phyloP scores from a whole-genome alignment of 1,140 invertebrate genomes.

The Drosophila repleta region DNA sequence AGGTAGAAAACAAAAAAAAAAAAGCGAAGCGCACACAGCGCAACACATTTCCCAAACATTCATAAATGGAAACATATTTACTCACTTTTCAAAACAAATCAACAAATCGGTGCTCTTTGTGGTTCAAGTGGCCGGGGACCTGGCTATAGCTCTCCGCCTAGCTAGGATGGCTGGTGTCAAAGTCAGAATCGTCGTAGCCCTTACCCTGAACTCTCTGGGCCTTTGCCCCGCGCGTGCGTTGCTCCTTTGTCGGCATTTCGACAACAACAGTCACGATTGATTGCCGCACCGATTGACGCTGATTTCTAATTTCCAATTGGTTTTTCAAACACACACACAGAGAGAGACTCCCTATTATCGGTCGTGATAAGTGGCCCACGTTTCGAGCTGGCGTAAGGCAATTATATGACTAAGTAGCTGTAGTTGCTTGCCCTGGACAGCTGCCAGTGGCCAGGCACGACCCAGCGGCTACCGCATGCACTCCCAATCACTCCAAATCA shows the following conservation, averaged over 20 bases:
- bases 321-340: conserved; percentile 48
- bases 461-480: conserved; percentile 28
- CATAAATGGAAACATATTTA: conserved; percentile 83
- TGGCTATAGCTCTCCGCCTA: not conserved
- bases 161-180: conserved; percentile 28
- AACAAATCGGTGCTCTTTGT: conserved; percentile 83
- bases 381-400: conserved; percentile 6
- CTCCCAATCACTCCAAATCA: conserved; percentile 5
- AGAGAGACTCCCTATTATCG: conserved; percentile 51
- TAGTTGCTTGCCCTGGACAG: conserved; percentile 64
- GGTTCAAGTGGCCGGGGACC: conserved; percentile 61
- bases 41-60: conserved; percentile 74
- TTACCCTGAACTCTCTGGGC: conserved; percentile 49
- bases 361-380: conserved; percentile 68
- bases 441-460: conserved; percentile 61
- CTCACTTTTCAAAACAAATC: conserved; percentile 82
- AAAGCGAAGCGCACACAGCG: conserved; percentile 31
- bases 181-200: conserved; percentile 26
- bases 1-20: conserved; percentile 23
- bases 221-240: conserved; percentile 62
- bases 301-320: conserved; percentile 81
- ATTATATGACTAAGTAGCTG: conserved; percentile 36
- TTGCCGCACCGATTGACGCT: conserved; percentile 74
- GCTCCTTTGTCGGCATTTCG: conserved; percentile 72
- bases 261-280: conserved; percentile 79